Conservation (phyloP, 2,113 vertebrate species). For the Zapus hudsonius region DNA sequence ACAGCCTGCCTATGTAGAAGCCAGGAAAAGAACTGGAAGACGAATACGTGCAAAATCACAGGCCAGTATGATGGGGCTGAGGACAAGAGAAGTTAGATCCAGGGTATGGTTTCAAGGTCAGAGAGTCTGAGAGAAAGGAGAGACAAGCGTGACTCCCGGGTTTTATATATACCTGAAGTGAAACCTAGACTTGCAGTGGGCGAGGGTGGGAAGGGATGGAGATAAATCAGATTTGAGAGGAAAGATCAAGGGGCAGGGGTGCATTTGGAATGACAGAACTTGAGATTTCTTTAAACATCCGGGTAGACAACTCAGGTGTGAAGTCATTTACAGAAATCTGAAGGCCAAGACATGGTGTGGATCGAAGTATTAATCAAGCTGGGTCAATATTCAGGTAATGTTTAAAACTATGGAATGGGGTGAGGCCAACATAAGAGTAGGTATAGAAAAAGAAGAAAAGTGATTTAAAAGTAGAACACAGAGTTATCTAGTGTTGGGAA, state of each 20-base stretch:
- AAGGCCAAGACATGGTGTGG: not conserved
- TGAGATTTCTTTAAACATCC: not conserved
- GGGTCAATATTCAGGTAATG: not conserved
- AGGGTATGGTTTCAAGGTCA: slow-evolving; percentile 1
- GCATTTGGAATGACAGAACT: not conserved
- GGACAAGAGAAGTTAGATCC: not conserved
- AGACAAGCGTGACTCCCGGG: not conserved
- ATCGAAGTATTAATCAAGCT: not conserved
- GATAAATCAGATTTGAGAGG: not conserved
- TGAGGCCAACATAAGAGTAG: not conserved
- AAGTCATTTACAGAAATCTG: not conserved
- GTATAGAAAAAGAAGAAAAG: not conserved
- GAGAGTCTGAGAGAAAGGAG: not conserved
- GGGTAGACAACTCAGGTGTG: not conserved
- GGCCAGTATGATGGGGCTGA: not conserved
- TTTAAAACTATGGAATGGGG: not conserved
- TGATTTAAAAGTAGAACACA: not conserved
- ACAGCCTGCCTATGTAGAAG: not conserved
- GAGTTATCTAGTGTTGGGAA: too few species aligned
- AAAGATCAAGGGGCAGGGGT: not conserved
- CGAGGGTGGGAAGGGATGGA: not conserved
- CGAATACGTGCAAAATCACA: not conserved
- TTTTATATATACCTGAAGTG: slow-evolving; percentile 4
- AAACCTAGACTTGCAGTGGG: not conserved
- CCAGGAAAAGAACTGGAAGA: not conserved